Evolutionary conservation across 2,797 vertebrate species (phyloP).

Genomic region (Parauchenoglanis ngamensis): DNA sequence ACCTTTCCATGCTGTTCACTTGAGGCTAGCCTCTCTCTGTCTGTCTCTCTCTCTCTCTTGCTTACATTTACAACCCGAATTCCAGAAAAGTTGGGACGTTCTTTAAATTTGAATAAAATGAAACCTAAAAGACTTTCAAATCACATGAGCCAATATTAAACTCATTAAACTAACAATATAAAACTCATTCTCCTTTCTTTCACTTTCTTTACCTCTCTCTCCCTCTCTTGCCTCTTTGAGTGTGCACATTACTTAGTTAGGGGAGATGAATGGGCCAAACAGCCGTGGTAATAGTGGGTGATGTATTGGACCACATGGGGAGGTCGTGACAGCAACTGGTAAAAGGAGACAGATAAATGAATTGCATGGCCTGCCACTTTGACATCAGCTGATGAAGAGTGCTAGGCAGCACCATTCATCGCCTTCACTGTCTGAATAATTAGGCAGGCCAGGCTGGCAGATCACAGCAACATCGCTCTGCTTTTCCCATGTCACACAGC

Average conservation of each 20-base stretch:
- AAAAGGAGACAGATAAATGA: constrained; percentile 70
- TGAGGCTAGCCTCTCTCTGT: not conserved
- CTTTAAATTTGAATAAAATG: no score
- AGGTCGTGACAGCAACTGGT: constrained; percentile 61
- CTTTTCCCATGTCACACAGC: not conserved
- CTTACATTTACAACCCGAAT: not conserved
- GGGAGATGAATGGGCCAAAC: constrained; percentile 70
- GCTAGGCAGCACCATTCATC: constrained; percentile 51
- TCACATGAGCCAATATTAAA: no score
- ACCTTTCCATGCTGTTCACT: not conserved
- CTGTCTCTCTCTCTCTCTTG: not conserved
- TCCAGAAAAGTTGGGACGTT: no score
- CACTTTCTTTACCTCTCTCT: constrained; percentile 37
- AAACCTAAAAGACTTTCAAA: no score
- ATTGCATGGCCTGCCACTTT: constrained; percentile 57
- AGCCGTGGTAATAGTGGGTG: constrained; percentile 57
- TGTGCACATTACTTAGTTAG: constrained; percentile 61
- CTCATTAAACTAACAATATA: no score
- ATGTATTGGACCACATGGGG: constrained; percentile 62
- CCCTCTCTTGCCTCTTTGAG: constrained; percentile 11
- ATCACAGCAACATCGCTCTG: constrained; percentile 28
- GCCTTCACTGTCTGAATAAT: constrained; percentile 44
- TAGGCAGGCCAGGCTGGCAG: constrained; percentile 29
- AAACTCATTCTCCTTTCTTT: constrained; percentile 49
- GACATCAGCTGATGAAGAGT: constrained; percentile 61